Base-by-base conservation (phyloP, 1,140 invertebrate genomes). In the Lineus longissimus region DNA sequence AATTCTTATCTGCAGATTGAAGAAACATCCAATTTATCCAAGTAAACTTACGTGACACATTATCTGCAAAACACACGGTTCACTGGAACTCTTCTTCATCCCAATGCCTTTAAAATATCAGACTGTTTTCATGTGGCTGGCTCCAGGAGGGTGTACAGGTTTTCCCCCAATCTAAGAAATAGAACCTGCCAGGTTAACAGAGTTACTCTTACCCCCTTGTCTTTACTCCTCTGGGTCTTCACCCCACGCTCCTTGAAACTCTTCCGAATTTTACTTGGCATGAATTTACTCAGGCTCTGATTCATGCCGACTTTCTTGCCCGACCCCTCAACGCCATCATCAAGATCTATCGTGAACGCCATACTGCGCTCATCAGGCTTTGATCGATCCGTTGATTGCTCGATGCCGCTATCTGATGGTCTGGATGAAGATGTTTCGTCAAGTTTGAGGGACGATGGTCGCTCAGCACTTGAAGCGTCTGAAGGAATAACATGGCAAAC, bases 281-380 rank as follows among this genome's bases (percentile, higher is more conserved):
- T 77, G 73, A 82, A 84, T 69, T 84, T 79, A 68, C 81, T 83
- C 29, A 85, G 75, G 59, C 76, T 78, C 56, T 79, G 81, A 19
- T 64, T 51, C 47, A 51, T 51, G 47, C 47, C 25, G n/a, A 51
- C n/a, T 51, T 51, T 51, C 47, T 51, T 51, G 33, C 6, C 33
- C 40, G 68, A 63, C 1, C 58, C 55, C 59, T 62, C 64, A 51
- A 62, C 71, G 57, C 63, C 73, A 29, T 78, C 79, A 55, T 73
- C 77, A 64, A 84, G 78, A 58, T 84, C 83, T 30, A 84, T 77
- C 22, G 82, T 84, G 65, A 84, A 84, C 31, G 83, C 82, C 73
- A 80, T 81, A 41, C 72, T 57, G 1, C 61, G 57, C 1, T 7
- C 51, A 7, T 56, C 55, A 2, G 40, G 40, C n/a, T 36, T 36